phyloP scores from a whole-genome alignment of 2,888 invertebrate species.

The Pachycephus smyrnensis region DNA sequence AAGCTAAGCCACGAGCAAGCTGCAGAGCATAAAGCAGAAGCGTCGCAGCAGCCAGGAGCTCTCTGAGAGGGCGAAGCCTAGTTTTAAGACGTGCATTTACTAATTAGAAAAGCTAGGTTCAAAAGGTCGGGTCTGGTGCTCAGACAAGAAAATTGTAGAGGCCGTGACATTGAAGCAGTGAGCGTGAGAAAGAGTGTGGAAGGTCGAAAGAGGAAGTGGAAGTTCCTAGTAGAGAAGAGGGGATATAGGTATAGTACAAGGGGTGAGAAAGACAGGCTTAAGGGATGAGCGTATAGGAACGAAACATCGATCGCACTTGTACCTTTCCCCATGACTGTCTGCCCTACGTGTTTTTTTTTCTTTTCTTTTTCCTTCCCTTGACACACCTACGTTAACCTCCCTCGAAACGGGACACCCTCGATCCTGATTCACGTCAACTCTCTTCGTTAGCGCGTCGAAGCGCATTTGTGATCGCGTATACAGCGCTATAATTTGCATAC shows the following conservation, averaged over 20 bases:
- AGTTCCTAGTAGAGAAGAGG: conserved; percentile 3
- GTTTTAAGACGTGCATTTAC: conserved; percentile 35
- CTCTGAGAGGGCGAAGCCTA: background rate
- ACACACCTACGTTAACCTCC: too few relatives aligned
- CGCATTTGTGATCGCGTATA: background rate
- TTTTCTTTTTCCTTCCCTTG: too few relatives aligned
- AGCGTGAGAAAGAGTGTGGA: conserved; percentile 7
- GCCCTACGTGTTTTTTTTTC: background rate
- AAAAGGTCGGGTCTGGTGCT: conserved; percentile 28
- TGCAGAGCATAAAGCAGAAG: too few relatives aligned
- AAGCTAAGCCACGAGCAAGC: too few relatives aligned
- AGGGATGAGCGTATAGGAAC: conserved; percentile 30
- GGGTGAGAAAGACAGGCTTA: conserved; percentile 21
- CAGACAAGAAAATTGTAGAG: conserved; percentile 36
- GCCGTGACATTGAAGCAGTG: conserved; percentile 44
- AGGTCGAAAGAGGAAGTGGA: conserved; percentile 3
- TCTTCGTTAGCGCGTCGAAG: conserved; percentile 9
- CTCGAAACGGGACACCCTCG: background rate
- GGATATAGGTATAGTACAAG: conserved; percentile 31
- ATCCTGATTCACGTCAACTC: background rate
- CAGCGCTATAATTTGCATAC: background rate
- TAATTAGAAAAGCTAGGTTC: conserved; percentile 44
- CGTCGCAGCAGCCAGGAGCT: background rate
- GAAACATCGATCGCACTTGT: conserved; percentile 54
- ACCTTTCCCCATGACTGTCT: conserved; percentile 36